Base-by-base conservation (phyloP, 2,113 vertebrate genomes). In the Anoplopoma fimbria region DNA sequence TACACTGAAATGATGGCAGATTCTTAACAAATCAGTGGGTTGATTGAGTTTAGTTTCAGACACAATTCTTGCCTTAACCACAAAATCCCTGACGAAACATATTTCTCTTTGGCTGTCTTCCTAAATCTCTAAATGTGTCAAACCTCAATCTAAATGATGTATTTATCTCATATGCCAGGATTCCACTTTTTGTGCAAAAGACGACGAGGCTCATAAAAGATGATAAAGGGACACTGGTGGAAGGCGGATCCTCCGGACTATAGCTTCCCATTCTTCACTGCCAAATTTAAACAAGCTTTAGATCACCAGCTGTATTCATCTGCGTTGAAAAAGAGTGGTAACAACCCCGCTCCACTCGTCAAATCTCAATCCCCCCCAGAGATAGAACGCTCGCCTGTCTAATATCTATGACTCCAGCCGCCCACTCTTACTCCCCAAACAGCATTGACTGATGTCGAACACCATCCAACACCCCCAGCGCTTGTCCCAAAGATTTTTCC, bases 231-330 rank as follows among this genome's bases (percentile, higher is more conserved):
- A 79, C 53, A 45, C 51, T 76, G 74, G 77, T 51, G 47, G 74
- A 77, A 74, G 81, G 75, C 73, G 68, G 42, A 58, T 79, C 42
- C 29, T 83, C 75, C 33, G 27, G 27, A 80, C 75, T 71, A 38
- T 14, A 49, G 58, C 25, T 36, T 77, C 76, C 68, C 61, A 73
- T 84, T 82, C 70, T 29, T 68, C 47, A 69, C 60, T 89, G 87
- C 78, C 86, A 87, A 84, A 88, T 79, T 86, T 77, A 90, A 88
- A 88, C 76, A 71, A 67, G 88, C 85, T 91, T 90, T 85, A 84
- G 33, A 79, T 87, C 87, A 75, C 21, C 71, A 68, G 47, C 53
- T 78, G 64, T 68, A 77, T 85, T 90, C 77, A 87, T 89, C 93
- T 36, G 21, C 12, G 8, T 45, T 85, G 47, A 79, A 64, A 57